These are phyloP conservation scores for Ranitomeya imitator DNA, from an alignment of 2,113 vertebrate species.

Conservation along the genomic window DNA sequence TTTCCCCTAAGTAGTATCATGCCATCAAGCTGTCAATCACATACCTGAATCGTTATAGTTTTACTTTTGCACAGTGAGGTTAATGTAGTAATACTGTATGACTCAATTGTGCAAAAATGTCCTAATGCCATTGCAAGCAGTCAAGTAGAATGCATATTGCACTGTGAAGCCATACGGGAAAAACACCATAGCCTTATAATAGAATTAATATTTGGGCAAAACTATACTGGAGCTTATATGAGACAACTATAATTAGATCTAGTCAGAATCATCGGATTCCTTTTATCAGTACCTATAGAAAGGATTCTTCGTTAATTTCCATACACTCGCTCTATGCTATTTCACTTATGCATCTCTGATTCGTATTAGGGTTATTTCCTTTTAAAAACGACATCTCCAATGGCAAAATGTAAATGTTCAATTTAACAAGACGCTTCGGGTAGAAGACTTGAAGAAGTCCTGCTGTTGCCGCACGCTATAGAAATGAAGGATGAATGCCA, in stretches of 20 bases:
- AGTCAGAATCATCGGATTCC: background rate
- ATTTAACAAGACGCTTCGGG: background rate
- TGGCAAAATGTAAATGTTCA: constrained; percentile 2
- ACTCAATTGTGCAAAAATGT: background rate
- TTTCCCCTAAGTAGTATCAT: background rate
- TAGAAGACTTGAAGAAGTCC: constrained; percentile 6
- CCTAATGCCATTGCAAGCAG: background rate
- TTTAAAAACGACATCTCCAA: background rate
- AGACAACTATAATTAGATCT: background rate
- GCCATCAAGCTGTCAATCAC: background rate
- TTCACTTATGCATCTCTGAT: background rate
- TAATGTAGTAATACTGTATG: background rate
- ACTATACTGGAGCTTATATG: background rate
- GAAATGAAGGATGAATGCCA: background rate
- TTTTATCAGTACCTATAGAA: background rate
- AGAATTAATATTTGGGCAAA: background rate
- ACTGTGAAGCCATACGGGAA: background rate
- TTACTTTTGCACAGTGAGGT: background rate
- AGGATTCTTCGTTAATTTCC: background rate
- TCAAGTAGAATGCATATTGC: background rate
- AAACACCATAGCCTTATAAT: background rate
- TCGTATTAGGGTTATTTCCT: background rate
- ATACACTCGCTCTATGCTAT: background rate
- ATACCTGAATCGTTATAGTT: background rate
- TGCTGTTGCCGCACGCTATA: background rate